A percentile compares a stretch with the other conserved stretches of the same genome.
Evolutionary conservation across 2,113 vertebrate species (phyloP).

Genomic region (Pelodiscus sinensis): DNA sequence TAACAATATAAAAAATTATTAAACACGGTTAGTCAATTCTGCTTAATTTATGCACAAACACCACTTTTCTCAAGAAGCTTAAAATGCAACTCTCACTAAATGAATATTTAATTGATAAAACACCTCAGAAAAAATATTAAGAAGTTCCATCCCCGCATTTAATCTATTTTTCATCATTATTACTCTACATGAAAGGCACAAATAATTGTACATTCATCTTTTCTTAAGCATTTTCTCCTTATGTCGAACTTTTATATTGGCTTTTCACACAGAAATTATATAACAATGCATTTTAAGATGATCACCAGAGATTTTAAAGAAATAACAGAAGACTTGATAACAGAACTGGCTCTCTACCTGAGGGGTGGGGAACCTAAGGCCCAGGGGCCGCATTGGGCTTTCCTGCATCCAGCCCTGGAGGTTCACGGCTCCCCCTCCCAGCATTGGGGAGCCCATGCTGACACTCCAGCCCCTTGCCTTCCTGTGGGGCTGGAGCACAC

Average conservation of each 20-base stretch:
- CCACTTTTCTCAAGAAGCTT: not conserved
- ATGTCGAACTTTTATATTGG: not conserved
- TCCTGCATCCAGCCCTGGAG: too few relatives aligned
- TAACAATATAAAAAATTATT: not conserved
- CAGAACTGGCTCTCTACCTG: not conserved
- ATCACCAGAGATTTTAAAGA: not conserved
- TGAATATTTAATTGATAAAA: not conserved
- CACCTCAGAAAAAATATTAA: not conserved
- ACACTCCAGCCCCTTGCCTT: too few relatives aligned
- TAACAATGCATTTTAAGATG: not conserved
- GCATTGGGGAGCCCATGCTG: too few relatives aligned
- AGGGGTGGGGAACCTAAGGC: too few relatives aligned
- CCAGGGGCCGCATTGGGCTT: too few relatives aligned
- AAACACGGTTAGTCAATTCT: not conserved
- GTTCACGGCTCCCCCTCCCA: too few relatives aligned
- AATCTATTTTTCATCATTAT: not conserved
- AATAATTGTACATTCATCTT: rapidly evolving
- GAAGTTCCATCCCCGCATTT: not conserved
- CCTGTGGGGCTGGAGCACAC: too few relatives aligned
- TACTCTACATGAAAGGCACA: not conserved
- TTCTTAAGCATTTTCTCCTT: not conserved
- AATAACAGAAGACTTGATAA: not conserved
- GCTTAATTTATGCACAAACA: not conserved
- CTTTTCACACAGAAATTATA: slow-evolving; percentile 18
- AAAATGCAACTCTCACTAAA: not conserved